These are phyloP conservation scores for Hemiscyllium ocellatum DNA, from an alignment of 2,113 vertebrate genomes.

Conservation along the genomic window DNA sequence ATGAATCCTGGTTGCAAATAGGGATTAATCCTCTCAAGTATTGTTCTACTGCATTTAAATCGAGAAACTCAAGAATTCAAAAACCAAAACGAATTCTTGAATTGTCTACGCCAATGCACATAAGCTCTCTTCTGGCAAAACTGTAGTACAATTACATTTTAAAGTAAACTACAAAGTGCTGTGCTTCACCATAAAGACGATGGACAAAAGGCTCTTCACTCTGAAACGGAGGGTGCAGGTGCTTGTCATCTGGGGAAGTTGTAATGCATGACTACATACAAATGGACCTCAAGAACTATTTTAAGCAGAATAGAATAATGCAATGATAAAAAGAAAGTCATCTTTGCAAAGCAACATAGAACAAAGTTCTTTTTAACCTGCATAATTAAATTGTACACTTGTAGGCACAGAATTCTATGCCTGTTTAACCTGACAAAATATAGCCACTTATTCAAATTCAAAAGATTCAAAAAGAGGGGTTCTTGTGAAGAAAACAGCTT, in stretches of 20 bases:
- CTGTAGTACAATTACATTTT: not conserved
- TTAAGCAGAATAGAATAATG: not conserved
- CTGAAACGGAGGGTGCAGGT: not conserved
- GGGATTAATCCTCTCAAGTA: not conserved
- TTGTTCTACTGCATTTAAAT: not conserved
- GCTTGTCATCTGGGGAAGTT: not conserved
- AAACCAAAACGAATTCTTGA: not conserved
- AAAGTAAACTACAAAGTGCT: not conserved
- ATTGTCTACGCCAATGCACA: not conserved
- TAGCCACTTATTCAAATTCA: conserved; percentile 6
- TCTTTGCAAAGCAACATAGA: not conserved
- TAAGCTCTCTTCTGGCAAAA: not conserved
- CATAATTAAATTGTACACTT: not conserved
- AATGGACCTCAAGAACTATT: not conserved
- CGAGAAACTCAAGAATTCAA: not conserved
- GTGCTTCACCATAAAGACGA: not conserved
- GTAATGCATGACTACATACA: not conserved
- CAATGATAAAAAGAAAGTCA: not conserved
- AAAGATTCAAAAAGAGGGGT: not conserved
- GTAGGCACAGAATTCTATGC: not conserved
- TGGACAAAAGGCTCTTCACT: conserved; percentile 16
- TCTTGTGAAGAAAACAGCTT: too few relatives aligned
- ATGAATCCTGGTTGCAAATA: not conserved
- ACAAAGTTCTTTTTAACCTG: not conserved
- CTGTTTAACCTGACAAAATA: not conserved